Base-by-base conservation (phyloP, 2,797 vertebrate genomes). In the Scleropages formosus region DNA sequence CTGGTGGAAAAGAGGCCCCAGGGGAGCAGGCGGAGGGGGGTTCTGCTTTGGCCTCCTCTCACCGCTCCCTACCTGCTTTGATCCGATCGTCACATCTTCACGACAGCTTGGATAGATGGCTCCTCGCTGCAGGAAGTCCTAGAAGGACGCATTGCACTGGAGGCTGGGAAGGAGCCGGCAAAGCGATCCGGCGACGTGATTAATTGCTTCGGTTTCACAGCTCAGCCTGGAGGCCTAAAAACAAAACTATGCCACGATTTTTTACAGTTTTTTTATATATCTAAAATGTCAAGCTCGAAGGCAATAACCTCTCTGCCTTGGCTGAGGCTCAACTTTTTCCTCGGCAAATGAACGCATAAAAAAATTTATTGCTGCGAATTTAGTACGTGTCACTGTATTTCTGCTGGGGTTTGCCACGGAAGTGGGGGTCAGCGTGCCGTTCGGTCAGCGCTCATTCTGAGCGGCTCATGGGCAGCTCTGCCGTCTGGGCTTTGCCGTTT, bases 81-180 rank as follows among this genome's bases (percentile, higher is more conserved):
- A 85, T 86, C 75, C 73, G 72, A 70, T 56, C 62, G 59, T 39
- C 12, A 22, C 73, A 76, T 79, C 76, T 58, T 78, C 64, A 74
- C 22, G 63, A 63, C 62, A 79, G 47, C 61, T 58, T 59, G 8
- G 67, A 49, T 62, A 68, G 61, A 65, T 46, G n/a, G 13, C 13
- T 16, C 11, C 68, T 16, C 44, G 20, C 20, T 18, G 11, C 44
- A 72, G 67, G 72, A 74, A 77, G 63, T 60, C 78, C 16, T 39
- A 66, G 63, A 78, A 78, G 74, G 78, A 72, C 69, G 4, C 10
- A 58, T 62, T 68, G 71, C 39, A 27, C 27, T 59, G 70, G 60
- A 60, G 46, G 72, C 72, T 26, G 27, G 20, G 72, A 18, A 51
- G 24, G 15, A 74, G 74, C 73, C 7, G 65, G 73, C 47, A 67